These are phyloP conservation scores for Drosophila anomelani DNA, from an alignment of 2,888 invertebrate genomes.

Conservation along the genomic window DNA sequence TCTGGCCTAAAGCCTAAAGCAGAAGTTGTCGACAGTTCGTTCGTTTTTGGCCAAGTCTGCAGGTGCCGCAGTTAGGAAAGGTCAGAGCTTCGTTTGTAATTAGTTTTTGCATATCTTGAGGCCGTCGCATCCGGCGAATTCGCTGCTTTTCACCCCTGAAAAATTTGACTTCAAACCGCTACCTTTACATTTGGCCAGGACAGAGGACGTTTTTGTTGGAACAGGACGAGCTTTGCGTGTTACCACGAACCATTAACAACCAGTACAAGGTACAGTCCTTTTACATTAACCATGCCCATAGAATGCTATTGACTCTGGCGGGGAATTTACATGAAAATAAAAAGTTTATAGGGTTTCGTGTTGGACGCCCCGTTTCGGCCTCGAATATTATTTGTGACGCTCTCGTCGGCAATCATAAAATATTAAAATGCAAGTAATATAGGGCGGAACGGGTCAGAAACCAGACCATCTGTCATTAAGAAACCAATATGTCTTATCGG, in stretches of 20 bases:
- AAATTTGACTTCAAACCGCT: background rate
- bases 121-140: slow-evolving; percentile 26
- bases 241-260: slow-evolving; percentile 16
- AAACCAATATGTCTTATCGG: slow-evolving; percentile 25
- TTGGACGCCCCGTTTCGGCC: slow-evolving; percentile 15
- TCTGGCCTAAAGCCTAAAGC: slow-evolving; percentile 7
- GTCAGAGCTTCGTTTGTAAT: slow-evolving; percentile 48
- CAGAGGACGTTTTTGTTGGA: background rate
- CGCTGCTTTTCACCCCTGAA: slow-evolving; percentile 5
- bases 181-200: slow-evolving; percentile 2
- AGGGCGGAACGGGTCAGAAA: background rate
- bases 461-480: slow-evolving; percentile 18
- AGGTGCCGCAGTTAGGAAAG: slow-evolving; percentile 17
- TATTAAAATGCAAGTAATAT: slow-evolving; percentile 4
- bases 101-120: slow-evolving; percentile 56
- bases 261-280: slow-evolving; percentile 36
- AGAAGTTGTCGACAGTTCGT: slow-evolving; percentile 13
- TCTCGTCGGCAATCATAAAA: slow-evolving; percentile 29
- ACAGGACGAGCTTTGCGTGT: slow-evolving; percentile 45
- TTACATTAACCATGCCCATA: slow-evolving; percentile 38
- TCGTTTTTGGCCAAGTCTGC: slow-evolving; percentile 24
- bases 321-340: slow-evolving; percentile 60
- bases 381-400: slow-evolving; percentile 38
- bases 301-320: slow-evolving; percentile 27
- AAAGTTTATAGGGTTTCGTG: slow-evolving; percentile 55